Conservation (phyloP, 2,113 vertebrate species). For the Pachycephala philippinensis region DNA sequence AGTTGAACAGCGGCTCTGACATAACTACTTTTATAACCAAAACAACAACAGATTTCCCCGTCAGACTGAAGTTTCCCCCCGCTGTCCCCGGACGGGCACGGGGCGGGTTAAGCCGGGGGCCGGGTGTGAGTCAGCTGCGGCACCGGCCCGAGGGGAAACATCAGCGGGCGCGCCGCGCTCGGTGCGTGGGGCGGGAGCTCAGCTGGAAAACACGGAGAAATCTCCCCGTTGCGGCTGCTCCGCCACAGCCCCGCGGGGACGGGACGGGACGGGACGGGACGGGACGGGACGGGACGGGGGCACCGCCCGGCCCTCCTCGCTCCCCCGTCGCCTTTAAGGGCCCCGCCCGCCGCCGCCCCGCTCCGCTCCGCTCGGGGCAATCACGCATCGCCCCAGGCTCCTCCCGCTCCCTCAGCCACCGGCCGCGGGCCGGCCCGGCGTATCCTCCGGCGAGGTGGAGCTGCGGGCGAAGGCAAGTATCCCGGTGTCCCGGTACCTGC, state of each 20-base stretch:
- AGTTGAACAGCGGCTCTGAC: neutral
- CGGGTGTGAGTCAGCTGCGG: neutral
- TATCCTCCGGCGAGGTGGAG: neutral
- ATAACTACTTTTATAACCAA: neutral
- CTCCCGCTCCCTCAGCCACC: neutral
- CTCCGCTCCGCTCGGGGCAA: neutral
- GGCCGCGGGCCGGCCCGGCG: neutral
- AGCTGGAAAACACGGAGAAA: accelerated
- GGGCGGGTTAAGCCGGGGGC: neutral
- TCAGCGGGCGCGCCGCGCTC: neutral
- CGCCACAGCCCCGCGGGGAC: no score
- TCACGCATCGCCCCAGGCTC: neutral
- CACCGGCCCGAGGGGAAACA: neutral
- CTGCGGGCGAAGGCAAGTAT: neutral
- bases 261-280: no score
- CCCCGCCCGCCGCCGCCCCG: neutral
- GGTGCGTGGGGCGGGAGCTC: accelerated
- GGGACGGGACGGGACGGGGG: no score
- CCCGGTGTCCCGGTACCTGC: no score
- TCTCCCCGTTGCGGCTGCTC: neutral
- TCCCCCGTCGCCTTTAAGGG: no score
- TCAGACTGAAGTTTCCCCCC: no score
- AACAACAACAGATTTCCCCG: neutral
- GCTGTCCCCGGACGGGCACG: neutral
- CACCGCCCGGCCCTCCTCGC: neutral